A percentile compares a stretch with the other conserved stretches of the same genome.
Conservation (phyloP, 2,113 vertebrate species). For the Callospermophilus lateralis region DNA sequence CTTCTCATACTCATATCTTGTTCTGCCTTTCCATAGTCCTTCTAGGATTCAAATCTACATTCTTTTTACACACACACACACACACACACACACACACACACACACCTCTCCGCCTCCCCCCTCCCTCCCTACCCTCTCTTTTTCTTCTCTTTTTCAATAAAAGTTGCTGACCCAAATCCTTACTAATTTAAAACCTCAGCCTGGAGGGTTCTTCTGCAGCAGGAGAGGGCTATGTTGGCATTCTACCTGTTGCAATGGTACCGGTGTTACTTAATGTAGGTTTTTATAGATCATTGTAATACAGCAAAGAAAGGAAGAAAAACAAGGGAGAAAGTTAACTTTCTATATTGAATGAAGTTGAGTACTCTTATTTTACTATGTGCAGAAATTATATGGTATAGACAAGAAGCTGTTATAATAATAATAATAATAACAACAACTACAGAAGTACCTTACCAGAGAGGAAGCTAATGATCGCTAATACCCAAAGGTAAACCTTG, state of each 20-base stretch:
- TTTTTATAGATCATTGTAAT: slow-evolving; percentile 11
- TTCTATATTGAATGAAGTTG: slow-evolving; percentile 26
- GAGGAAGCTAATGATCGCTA: slow-evolving; percentile 19
- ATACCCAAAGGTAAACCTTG: slow-evolving; percentile 50
- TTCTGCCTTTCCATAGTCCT: not conserved
- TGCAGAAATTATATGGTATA: not conserved
- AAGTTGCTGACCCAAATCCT: not conserved
- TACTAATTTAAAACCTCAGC: not conserved
- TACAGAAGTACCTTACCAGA: not conserved
- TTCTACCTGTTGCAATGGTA: not conserved
- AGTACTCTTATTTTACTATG: slow-evolving; percentile 21
- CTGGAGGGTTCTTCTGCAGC: not conserved
- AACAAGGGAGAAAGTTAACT: slow-evolving; percentile 42
- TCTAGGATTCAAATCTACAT: not conserved
- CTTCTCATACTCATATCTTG: not conserved
- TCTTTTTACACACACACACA: not conserved
- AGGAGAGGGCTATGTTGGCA: not conserved
- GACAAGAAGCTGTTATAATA: slow-evolving; percentile 31
- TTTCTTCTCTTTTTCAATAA: not conserved
- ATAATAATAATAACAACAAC: not conserved
- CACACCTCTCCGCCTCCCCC: not conserved
- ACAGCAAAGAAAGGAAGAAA: not conserved
- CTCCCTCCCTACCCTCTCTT: too few relatives aligned
- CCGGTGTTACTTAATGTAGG: not conserved
- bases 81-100: not conserved